Evolutionary conservation across 1,140 invertebrate species (phyloP).

Genomic region (Drosophila miranda): DNA sequence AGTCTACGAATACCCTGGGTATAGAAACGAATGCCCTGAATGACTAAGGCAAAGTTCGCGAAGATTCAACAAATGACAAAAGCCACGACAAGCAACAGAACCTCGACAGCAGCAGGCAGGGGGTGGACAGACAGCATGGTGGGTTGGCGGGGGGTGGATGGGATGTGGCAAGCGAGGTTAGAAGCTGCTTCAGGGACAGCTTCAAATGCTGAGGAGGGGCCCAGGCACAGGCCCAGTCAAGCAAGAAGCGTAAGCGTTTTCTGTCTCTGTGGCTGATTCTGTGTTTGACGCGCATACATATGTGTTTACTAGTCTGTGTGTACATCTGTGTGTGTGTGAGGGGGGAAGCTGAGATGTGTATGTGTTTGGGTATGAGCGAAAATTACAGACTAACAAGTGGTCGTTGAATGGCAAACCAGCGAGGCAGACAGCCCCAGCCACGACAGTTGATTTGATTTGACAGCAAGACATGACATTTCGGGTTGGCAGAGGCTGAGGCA

Average conservation of each 20-base stretch:
- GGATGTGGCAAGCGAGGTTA: background rate
- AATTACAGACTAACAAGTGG: constrained; percentile 81
- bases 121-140: background rate
- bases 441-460: constrained; percentile 80
- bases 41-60: constrained; percentile 66
- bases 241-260: constrained; percentile 74
- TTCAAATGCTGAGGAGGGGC: constrained; percentile 21
- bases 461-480: constrained; percentile 78
- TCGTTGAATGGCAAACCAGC: constrained; percentile 78
- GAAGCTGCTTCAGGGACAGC: constrained; percentile 4
- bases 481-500: constrained; percentile 21
- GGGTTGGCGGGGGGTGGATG: background rate
- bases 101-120: constrained; percentile 33
- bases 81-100: constrained; percentile 52
- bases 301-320: constrained; percentile 5
- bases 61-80: constrained; percentile 77
- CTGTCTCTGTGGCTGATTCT: constrained; percentile 61
- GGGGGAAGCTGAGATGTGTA: background rate
- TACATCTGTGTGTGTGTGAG: constrained; percentile 19
- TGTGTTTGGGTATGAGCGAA: constrained; percentile 46
- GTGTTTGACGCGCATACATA: constrained; percentile 47
- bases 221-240: constrained; percentile 37
- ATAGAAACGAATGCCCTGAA: constrained; percentile 49
- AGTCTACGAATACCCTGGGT: too few relatives aligned
- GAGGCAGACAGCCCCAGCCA: constrained; percentile 68